phyloP scores from a whole-genome alignment of 1,140 invertebrate species.

The Hyles euphorbiae region DNA sequence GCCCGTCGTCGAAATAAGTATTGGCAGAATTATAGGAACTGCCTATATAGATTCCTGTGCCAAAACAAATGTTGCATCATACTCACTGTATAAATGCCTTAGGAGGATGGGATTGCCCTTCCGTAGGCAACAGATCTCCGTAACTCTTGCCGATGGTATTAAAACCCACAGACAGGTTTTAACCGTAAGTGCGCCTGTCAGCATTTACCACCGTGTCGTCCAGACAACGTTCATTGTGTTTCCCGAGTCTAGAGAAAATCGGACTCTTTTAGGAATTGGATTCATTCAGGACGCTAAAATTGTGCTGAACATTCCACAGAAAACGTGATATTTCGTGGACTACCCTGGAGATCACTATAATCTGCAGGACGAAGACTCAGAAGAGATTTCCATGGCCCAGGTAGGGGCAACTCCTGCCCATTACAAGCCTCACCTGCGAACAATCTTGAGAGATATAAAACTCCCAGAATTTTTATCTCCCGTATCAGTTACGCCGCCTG shows the following conservation, averaged over 20 bases:
- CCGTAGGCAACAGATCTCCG: neutral
- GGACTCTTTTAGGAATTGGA: conserved; percentile 16
- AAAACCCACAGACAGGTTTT: neutral
- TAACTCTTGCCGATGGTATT: neutral
- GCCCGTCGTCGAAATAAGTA: neutral
- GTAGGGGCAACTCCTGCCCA: neutral
- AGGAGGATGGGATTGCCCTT: neutral
- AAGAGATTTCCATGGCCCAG: conserved; percentile 2
- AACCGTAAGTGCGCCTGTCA: conserved; percentile 2
- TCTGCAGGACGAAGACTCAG: neutral
- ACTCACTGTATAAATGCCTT: neutral
- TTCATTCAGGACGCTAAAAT: conserved; percentile 20
- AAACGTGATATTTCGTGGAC: conserved; percentile 10
- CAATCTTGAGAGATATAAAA: conserved; percentile 1
- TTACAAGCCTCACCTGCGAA: neutral
- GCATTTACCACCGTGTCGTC: neutral
- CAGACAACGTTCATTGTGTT: conserved; percentile 15
- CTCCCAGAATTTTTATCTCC: neutral
- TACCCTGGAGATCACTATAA: conserved; percentile 1
- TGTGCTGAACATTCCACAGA: conserved; percentile 17
- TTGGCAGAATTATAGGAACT: neutral
- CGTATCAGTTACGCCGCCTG: neutral
- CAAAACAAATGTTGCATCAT: neutral
- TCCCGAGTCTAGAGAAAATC: conserved; percentile 8
- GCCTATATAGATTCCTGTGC: neutral